Percentiles rank a stretch among this genome's conserved stretches.
Evolutionary conservation across 2,888 invertebrate species (phyloP).

Genomic region (Scaptomyza parva): DNA sequence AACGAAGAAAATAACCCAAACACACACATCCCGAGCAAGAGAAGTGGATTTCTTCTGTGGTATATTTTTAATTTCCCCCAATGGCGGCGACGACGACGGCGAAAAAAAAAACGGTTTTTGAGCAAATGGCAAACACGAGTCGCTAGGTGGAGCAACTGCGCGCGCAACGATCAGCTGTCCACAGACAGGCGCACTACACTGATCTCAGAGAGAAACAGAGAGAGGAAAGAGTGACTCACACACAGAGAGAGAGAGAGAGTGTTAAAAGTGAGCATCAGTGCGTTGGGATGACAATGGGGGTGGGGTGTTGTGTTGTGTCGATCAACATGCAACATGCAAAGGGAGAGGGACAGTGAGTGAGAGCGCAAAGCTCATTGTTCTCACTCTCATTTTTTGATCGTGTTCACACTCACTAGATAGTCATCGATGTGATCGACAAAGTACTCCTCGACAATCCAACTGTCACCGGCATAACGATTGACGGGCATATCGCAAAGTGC

Average conservation of each 20-base stretch:
- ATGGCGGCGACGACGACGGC: constrained; percentile 34
- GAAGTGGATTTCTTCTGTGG: constrained; percentile 41
- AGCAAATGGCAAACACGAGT: constrained; percentile 62
- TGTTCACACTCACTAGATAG: constrained; percentile 82
- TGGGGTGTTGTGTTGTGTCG: too few species aligned
- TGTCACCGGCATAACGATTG: constrained; percentile 79
- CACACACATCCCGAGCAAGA: constrained; percentile 38
- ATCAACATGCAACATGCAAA: constrained; percentile 12
- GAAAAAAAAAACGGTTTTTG: constrained; percentile 43
- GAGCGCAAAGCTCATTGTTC: neutral
- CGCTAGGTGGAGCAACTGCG: constrained; percentile 56
- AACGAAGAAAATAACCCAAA: constrained; percentile 24
- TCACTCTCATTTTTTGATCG: constrained; percentile 10
- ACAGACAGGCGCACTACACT: constrained; percentile 28
- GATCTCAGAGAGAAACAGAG: neutral
- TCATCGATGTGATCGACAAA: constrained; percentile 78
- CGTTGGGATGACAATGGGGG: neutral
- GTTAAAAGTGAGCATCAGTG: neutral
- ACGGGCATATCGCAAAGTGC: constrained; percentile 76
- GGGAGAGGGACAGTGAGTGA: too few species aligned
- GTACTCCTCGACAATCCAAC: constrained; percentile 83
- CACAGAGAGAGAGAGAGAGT: constrained; percentile 2
- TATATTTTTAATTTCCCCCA: constrained; percentile 72
- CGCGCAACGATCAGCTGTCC: constrained; percentile 57
- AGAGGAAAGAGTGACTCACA: neutral